Conservation (phyloP, 2,113 vertebrate species). For the Grantiella picta region DNA sequence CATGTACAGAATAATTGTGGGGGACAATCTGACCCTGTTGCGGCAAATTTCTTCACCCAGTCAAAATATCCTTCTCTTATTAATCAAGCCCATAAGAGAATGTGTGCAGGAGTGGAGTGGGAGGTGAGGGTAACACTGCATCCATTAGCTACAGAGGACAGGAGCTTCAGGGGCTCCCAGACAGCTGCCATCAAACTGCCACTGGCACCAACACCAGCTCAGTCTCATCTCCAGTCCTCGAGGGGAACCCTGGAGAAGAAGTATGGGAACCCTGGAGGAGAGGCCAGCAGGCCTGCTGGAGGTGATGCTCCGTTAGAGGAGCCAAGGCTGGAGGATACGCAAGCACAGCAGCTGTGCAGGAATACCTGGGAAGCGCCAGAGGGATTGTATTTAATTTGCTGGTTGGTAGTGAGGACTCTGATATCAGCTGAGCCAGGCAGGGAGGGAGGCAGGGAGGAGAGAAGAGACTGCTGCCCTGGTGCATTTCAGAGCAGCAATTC, state of each 20-base stretch:
- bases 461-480: neutral
- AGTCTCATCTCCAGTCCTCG: neutral
- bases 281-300: rapidly evolving
- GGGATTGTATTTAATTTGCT: neutral
- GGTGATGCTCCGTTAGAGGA: neutral
- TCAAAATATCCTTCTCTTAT: neutral
- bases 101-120: neutral
- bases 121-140: rapidly evolving
- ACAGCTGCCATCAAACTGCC: neutral
- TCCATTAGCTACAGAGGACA: rapidly evolving
- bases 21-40: neutral
- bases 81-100: neutral
- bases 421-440: neutral
- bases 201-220: neutral
- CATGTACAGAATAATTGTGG: rapidly evolving
- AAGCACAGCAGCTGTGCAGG: neutral
- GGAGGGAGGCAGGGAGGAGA: neutral
- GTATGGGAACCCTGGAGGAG: neutral
- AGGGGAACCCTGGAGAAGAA: neutral
- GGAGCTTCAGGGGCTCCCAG: neutral
- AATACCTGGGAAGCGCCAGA: neutral
- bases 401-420: neutral
- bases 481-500: rapidly evolving
- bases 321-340: neutral
- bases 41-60: neutral